A percentile compares a stretch with the other conserved stretches of the same genome.
These are phyloP conservation scores for Caenorhabditis uteleia DNA, from an alignment of 2,888 invertebrate genomes.

Conservation along the genomic window DNA sequence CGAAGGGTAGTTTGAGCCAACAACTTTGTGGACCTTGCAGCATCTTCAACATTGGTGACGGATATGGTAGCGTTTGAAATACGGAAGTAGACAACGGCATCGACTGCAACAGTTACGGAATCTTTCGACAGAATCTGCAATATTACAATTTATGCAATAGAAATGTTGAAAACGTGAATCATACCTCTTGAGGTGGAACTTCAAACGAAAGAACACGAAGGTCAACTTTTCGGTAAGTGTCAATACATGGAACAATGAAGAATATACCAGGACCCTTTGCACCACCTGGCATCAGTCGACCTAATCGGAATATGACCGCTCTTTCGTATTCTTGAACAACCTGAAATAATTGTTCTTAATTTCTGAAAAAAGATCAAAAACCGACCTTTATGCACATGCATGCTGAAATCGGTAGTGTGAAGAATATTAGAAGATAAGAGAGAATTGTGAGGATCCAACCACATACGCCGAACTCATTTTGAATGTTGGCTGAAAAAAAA, in stretches of 20 bases:
- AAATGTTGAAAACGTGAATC: slow-evolving; percentile 2
- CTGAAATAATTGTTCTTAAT: slow-evolving; percentile 45
- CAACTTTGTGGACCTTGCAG: slow-evolving; percentile 71
- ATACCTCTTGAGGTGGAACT: slow-evolving; percentile 94
- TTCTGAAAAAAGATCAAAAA: slow-evolving; percentile 42
- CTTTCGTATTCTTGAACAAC: slow-evolving; percentile 75
- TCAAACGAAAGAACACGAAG: slow-evolving; percentile 93
- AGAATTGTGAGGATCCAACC: slow-evolving; percentile 69
- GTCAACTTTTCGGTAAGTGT: slow-evolving; percentile 79
- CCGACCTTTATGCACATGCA: slow-evolving; percentile 69
- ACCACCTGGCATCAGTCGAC: slow-evolving; percentile 79
- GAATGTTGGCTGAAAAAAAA: slow-evolving; percentile 66
- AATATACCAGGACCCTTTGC: slow-evolving; percentile 76
- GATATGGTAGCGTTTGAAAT: slow-evolving; percentile 96
- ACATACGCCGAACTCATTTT: slow-evolving; percentile 69
- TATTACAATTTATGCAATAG: background rate
- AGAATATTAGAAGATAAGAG: slow-evolving; percentile 66
- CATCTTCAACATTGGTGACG: slow-evolving; percentile 71
- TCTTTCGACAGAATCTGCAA: slow-evolving; percentile 75
- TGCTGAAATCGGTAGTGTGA: slow-evolving; percentile 67
- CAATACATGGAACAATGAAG: slow-evolving; percentile 79
- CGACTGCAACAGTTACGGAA: slow-evolving; percentile 95
- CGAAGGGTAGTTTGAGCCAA: slow-evolving; percentile 72
- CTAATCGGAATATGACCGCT: slow-evolving; percentile 86
- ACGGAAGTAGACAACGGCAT: slow-evolving; percentile 77